A percentile compares a stretch with the other conserved stretches of the same genome.
phyloP scores from a whole-genome alignment of 2,113 vertebrate genomes.

The Fregata magnificens region DNA sequence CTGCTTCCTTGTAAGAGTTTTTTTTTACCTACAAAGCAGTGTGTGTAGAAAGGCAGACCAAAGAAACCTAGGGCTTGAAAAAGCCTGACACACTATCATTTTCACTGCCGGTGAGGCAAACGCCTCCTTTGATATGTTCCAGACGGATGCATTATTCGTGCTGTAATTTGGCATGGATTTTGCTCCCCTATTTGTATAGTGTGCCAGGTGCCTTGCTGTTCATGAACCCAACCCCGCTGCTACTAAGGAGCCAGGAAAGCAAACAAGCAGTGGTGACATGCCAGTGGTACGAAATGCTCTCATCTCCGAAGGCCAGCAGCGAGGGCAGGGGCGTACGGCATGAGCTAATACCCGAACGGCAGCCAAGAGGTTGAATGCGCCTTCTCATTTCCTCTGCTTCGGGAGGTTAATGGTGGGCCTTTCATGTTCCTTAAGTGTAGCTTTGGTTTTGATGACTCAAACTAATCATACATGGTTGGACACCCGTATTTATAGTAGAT shows the following conservation, averaged over 20 bases:
- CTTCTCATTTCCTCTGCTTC: constrained; percentile 47
- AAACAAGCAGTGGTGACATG: not conserved
- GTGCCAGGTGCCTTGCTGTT: constrained; percentile 54
- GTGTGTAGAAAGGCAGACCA: not conserved
- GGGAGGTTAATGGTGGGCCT: constrained; percentile 15
- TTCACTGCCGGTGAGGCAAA: not conserved
- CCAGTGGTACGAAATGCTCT: not conserved
- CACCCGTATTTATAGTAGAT: not conserved
- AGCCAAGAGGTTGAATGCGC: constrained; percentile 17
- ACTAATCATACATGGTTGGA: constrained; percentile 2
- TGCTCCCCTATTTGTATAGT: not conserved
- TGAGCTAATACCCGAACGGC: not conserved
- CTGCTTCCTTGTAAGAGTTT: not conserved
- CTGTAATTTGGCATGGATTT: constrained; percentile 30
- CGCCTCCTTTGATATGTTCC: not conserved
- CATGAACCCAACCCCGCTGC: not conserved
- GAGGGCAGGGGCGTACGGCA: not conserved
- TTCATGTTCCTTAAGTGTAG: constrained; percentile 7
- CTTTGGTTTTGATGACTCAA: constrained; percentile 40
- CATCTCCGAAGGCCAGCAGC: not conserved
- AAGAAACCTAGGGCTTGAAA: not conserved
- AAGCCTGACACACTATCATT: not conserved
- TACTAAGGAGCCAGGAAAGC: constrained; percentile 31
- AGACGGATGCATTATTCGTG: not conserved
- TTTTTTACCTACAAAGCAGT: not conserved